Conservation (phyloP, 2,113 vertebrate species). For the Podarcis muralis region DNA sequence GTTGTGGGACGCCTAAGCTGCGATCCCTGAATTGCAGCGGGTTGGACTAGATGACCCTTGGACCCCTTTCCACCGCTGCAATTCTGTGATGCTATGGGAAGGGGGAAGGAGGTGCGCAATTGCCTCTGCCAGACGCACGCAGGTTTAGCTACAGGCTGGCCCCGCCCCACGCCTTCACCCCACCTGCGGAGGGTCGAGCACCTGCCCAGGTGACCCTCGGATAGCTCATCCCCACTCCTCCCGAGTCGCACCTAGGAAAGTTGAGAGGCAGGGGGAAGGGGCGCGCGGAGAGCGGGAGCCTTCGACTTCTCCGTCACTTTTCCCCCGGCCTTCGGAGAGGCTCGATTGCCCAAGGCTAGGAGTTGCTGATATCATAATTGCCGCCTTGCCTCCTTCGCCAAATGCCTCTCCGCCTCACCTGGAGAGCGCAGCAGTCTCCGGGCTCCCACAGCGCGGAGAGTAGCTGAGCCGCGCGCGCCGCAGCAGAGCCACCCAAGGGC, state of each 20-base stretch:
- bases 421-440: constrained; percentile 77
- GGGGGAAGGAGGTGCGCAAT: no score
- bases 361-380: constrained; percentile 85
- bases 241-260: constrained; percentile 48
- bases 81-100: no score
- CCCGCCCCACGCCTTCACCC: not conserved
- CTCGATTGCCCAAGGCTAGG: constrained; percentile 78
- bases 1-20: no score
- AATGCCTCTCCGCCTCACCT: constrained; percentile 76
- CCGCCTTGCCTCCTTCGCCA: constrained; percentile 83
- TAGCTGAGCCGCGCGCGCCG: constrained; percentile 26
- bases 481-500: constrained; percentile 59
- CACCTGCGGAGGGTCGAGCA: constrained; percentile 4
- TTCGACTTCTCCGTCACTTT: constrained; percentile 74
- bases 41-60: no score
- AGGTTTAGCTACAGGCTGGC: no score
- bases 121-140: no score
- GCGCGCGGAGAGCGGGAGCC: not conserved
- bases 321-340: constrained; percentile 73
- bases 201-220: constrained; percentile 67
- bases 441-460: constrained; percentile 58
- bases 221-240: constrained; percentile 68
- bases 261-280: constrained; percentile 67
- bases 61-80: no score
- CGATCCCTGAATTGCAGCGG: no score